Evolutionary conservation across 2,113 vertebrate species (phyloP), one percentile per base, ranked within the genome.

Genomic region (Xiphophorus maculatus): DNA sequence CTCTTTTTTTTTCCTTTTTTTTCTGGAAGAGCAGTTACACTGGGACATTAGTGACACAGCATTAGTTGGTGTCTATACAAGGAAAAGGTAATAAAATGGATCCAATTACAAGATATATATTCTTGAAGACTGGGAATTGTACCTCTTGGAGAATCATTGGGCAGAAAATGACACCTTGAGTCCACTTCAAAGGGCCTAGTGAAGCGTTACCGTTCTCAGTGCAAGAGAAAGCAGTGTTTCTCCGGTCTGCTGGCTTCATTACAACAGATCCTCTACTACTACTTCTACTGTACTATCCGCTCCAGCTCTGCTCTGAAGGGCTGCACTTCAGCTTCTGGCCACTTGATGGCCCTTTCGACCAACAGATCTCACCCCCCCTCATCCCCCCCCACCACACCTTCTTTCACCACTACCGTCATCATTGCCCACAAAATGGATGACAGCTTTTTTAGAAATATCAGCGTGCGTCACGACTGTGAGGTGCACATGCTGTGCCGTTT

Each of bases 401-500:
- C 77, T 81, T 80, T 77, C 25, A 66, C 90, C 77, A 81, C 88
- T 69, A 81, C 81, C 92, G 88, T 90, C 90, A 86, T 93, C 92
- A 86, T 92, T 90, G 87, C 83, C 91, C 88, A 94, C 94, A 94
- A 94, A 94, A 94, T 94, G 94, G 94, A 94, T 94, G 94, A 93
- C 92, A 91, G 88, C 90, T 88, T 92, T 93, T 91, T 93, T 91
- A 92, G 91, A 89, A 93, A 93, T 93, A 92, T 86, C 89, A 90
- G 92, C 91, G 90, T 93, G 93, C 92, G 92, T 94, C 94, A 94
- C 85, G 88, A 93, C 91, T 91, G 80, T 54, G 88, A 92, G 91
- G 90, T 87, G 91, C 84, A 85, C 87, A 86, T 62, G 91, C 92
- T 90, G 93, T 91, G 91, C 90, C 93, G 91, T 94, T 94, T 90